Evolutionary conservation across 2,888 invertebrate species (phyloP).

Genomic region (Lycaena phlaeas): DNA sequence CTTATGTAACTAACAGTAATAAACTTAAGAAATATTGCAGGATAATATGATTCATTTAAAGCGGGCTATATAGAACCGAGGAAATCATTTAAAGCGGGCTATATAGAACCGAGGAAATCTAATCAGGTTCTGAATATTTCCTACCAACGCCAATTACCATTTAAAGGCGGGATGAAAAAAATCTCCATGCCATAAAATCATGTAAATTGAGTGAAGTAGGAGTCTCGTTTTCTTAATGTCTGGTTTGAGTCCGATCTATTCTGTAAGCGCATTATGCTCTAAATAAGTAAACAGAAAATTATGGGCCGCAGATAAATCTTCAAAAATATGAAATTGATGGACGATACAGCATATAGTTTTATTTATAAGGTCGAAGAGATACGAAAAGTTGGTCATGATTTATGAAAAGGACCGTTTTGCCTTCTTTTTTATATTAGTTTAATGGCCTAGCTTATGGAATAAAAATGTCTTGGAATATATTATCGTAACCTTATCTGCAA

Average conservation of each 20-base stretch:
- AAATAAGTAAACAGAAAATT: too few relatives aligned
- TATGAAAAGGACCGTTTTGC: too few relatives aligned
- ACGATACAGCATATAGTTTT: neutral
- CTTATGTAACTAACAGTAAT: too few relatives aligned
- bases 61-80: slow-evolving; percentile 32
- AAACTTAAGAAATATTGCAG: too few relatives aligned
- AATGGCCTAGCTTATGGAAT: too few relatives aligned
- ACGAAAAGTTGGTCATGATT: neutral
- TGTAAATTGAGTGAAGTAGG: slow-evolving; percentile 57
- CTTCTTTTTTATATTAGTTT: too few relatives aligned
- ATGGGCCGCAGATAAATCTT: too few relatives aligned
- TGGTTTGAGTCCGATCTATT: slow-evolving; percentile 25
- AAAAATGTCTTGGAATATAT: too few relatives aligned
- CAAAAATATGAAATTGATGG: neutral
- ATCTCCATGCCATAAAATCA: slow-evolving; percentile 55
- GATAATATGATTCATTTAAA: slow-evolving; percentile 27
- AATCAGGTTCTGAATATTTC: slow-evolving; percentile 52
- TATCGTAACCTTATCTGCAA: too few relatives aligned
- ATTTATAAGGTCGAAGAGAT: neutral
- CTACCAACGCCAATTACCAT: slow-evolving; percentile 59
- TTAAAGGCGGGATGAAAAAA: slow-evolving; percentile 47
- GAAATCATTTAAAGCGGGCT: slow-evolving; percentile 39
- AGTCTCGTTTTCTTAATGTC: slow-evolving; percentile 44
- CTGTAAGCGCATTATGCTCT: too few relatives aligned
- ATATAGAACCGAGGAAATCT: slow-evolving; percentile 40